Evolutionary conservation across 2,797 vertebrate genomes (phyloP).

Genomic region (Artibeus jamaicensis): DNA sequence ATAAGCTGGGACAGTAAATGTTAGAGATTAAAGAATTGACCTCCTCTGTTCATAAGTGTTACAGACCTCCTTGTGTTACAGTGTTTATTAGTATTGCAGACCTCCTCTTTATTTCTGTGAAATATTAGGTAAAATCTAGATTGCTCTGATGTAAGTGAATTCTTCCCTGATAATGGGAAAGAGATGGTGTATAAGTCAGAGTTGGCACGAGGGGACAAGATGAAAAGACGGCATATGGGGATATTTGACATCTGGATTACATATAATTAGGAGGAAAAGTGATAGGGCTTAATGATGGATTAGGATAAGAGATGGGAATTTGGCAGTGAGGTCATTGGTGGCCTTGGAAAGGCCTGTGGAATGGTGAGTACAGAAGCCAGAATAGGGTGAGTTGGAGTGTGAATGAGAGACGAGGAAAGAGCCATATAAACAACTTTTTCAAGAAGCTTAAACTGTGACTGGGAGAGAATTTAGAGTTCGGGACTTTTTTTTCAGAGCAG

Average conservation of each 20-base stretch:
- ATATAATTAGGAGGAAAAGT: not conserved
- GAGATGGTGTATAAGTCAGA: not conserved
- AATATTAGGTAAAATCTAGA: conserved; percentile 34
- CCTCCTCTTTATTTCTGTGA: not conserved
- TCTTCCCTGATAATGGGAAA: conserved; percentile 24
- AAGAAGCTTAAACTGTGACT: not conserved
- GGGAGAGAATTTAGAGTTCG: not conserved
- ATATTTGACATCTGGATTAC: conserved; percentile 28
- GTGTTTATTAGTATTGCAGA: not conserved
- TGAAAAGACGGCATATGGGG: not conserved
- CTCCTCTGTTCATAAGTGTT: not conserved
- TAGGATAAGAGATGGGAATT: not conserved
- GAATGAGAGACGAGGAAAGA: not conserved
- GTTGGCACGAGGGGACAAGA: not conserved
- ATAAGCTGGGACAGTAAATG: not conserved
- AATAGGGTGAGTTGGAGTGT: not conserved
- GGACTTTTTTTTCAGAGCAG: not conserved
- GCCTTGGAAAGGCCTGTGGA: not conserved
- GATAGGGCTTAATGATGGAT: not conserved
- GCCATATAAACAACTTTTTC: not conserved
- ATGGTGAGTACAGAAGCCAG: not conserved
- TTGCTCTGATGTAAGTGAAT: conserved; percentile 3
- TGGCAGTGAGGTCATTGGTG: conserved; percentile 8
- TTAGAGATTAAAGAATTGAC: not conserved
- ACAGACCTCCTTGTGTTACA: not conserved